These are phyloP conservation scores for Ciconia nigra DNA, from an alignment of 2,797 vertebrate species.

Conservation along the genomic window DNA sequence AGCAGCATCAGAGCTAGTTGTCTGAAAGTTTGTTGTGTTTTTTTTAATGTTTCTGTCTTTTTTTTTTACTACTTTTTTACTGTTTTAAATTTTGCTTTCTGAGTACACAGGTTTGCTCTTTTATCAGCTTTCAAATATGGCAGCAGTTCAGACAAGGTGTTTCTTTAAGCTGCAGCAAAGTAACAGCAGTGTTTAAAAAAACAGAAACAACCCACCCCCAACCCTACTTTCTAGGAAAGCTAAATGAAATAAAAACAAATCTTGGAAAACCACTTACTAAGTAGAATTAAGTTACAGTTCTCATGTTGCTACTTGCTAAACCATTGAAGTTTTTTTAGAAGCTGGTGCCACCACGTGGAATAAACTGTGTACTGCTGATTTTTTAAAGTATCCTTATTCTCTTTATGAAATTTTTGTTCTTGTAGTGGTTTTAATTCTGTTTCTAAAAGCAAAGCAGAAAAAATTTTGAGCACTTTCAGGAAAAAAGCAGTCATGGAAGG, in stretches of 20 bases:
- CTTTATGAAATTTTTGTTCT: background rate
- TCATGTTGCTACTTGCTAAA: background rate
- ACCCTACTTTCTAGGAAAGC: background rate
- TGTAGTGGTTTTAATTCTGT: background rate
- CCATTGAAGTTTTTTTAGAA: background rate
- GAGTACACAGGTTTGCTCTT: background rate
- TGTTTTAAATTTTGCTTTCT: background rate
- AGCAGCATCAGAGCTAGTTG: background rate
- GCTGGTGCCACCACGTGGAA: slow-evolving; percentile 48
- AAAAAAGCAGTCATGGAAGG: background rate
- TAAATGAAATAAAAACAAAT: background rate
- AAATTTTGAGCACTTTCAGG: background rate
- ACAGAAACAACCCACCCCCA: background rate
- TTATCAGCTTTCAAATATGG: background rate
- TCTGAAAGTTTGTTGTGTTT: background rate
- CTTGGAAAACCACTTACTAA: background rate
- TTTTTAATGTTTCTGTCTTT: background rate
- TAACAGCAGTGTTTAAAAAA: background rate
- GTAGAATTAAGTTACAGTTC: background rate
- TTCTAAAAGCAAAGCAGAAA: background rate
- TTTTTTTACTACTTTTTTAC: background rate
- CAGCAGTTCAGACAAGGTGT: background rate
- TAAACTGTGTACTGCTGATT: background rate
- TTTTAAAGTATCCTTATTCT: background rate
- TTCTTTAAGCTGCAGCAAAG: background rate